Conservation (phyloP, 30 jellyfish, hydroid and myxozoan genomes). For the Pseudorhiza aurosa region DNA sequence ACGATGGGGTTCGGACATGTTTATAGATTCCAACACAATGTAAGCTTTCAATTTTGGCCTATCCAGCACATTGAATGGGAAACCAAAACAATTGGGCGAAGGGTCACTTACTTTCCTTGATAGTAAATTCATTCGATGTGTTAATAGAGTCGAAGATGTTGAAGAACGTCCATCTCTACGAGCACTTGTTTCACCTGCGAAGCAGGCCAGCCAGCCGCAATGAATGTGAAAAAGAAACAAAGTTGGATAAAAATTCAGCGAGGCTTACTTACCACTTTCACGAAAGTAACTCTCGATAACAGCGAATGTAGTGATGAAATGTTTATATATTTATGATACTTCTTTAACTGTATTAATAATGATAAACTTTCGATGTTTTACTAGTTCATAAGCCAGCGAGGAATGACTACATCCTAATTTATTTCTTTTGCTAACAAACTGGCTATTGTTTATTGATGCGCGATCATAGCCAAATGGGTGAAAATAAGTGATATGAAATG, state of each 20-base stretch:
- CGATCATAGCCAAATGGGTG: conserved; percentile 73
- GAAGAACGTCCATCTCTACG: neutral
- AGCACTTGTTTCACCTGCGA: conserved; percentile 53
- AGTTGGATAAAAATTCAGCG: conserved; percentile 22
- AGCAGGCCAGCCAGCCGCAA: conserved; percentile 14
- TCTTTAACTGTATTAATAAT: neutral
- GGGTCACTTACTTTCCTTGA: conserved; percentile 53
- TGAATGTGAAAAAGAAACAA: conserved; percentile 50
- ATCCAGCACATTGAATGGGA: conserved; percentile 29
- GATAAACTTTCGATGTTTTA: conserved; percentile 4
- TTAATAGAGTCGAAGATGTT: neutral
- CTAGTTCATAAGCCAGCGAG: conserved; percentile 36
- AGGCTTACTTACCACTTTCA: conserved; percentile 26
- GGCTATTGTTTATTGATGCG: conserved; percentile 90
- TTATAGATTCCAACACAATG: conserved; percentile 58
- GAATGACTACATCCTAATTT: conserved; percentile 64
- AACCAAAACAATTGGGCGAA: conserved; percentile 39
- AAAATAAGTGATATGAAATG: conserved; percentile 70
- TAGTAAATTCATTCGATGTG: conserved; percentile 5
- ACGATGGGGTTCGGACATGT: conserved; percentile 60
- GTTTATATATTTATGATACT: conserved; percentile 7
- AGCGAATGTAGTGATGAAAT: neutral
- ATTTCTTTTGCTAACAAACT: conserved; percentile 77
- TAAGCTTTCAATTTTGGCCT: conserved; percentile 53
- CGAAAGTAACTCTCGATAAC: conserved; percentile 2